Conservation (phyloP, 2,797 vertebrate genomes). For the Salarias fasciatus region DNA sequence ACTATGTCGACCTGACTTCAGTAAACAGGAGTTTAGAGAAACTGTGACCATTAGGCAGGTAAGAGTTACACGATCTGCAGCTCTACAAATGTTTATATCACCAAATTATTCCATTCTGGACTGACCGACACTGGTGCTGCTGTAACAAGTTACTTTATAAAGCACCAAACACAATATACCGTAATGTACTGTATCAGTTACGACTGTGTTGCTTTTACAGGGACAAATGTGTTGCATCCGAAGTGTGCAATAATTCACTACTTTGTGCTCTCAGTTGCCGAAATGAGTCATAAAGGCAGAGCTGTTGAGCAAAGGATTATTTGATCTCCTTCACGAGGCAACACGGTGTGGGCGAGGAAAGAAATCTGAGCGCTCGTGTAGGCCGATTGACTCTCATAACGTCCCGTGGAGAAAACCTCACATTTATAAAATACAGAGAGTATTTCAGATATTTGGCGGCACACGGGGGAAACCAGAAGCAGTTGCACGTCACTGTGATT, state of each 20-base stretch:
- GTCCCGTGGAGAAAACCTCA: conserved; percentile 39
- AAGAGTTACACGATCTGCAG: too few relatives aligned
- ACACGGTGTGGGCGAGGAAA: conserved; percentile 35
- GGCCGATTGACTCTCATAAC: conserved; percentile 43
- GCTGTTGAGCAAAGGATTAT: conserved; percentile 52
- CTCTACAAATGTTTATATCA: too few relatives aligned
- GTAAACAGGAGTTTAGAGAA: too few relatives aligned
- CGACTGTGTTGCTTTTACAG: conserved; percentile 7
- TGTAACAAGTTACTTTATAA: too few relatives aligned
- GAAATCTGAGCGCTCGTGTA: conserved; percentile 55
- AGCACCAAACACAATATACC: not conserved
- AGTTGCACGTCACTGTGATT: not conserved
- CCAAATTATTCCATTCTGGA: too few relatives aligned
- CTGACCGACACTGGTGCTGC: too few relatives aligned
- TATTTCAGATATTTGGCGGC: not conserved
- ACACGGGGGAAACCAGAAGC: conserved; percentile 8
- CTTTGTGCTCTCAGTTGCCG: conserved; percentile 3
- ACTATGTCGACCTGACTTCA: too few relatives aligned
- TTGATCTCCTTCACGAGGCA: conserved; percentile 37
- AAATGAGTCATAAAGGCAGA: conserved; percentile 44
- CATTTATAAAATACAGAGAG: conserved; percentile 19
- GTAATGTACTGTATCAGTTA: conserved; percentile 9
- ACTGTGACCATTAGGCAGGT: too few relatives aligned
- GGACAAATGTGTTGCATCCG: conserved; percentile 38
- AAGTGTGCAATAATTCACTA: conserved; percentile 22